phyloP scores from a whole-genome alignment of 1,140 invertebrate species.

The Drosophila melanogaster region DNA sequence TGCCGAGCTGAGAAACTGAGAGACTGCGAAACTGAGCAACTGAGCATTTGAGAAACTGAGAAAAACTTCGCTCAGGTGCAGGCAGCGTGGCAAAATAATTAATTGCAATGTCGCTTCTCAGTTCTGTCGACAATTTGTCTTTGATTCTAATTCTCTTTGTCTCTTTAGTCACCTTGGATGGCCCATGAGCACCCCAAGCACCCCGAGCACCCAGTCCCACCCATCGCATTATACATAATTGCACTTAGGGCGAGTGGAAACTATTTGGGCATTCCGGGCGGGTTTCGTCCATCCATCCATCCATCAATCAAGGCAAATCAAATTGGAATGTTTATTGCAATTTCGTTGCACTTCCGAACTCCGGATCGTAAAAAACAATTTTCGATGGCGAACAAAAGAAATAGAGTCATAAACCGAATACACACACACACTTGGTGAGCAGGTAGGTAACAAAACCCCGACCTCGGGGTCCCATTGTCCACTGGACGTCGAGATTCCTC shows the following conservation, averaged over 20 bases:
- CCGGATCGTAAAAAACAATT: conserved; percentile 63
- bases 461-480: conserved; percentile 65
- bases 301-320: conserved; percentile 53
- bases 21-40: background rate
- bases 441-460: conserved; percentile 67
- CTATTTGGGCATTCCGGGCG: conserved; percentile 15
- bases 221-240: conserved; percentile 42
- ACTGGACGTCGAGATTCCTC: conserved; percentile 37
- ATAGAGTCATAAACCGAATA: conserved; percentile 74
- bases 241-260: conserved; percentile 34
- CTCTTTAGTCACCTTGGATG: conserved; percentile 5
- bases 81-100: conserved; percentile 69
- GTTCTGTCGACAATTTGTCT: conserved; percentile 76
- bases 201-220: too few species aligned
- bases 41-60: background rate
- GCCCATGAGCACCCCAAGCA: too few species aligned
- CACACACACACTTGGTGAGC: conserved; percentile 17
- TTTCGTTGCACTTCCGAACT: conserved; percentile 73
- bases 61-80: conserved; percentile 35
- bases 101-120: conserved; percentile 71
- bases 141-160: conserved; percentile 66
- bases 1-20: conserved; percentile 10
- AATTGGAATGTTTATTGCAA: conserved; percentile 59
- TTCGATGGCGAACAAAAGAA: conserved; percentile 35
- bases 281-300: background rate